Conservation (phyloP, 2,797 vertebrate genomes). For the Miichthys miiuy region DNA sequence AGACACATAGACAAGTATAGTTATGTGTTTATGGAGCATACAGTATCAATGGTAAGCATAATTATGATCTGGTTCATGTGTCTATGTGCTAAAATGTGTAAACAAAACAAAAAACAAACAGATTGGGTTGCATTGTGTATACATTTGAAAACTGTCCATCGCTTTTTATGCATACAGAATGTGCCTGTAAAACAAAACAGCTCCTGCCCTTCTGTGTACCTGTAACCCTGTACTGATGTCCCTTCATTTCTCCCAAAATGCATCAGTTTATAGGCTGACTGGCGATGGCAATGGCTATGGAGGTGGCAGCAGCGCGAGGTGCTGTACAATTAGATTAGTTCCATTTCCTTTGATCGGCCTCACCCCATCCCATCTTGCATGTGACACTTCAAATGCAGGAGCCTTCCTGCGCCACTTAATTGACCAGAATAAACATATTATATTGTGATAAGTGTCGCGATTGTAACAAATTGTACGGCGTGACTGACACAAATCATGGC, state of each 20-base stretch:
- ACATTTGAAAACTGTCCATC: neutral
- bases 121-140: conserved; percentile 7
- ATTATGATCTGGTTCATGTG: conserved; percentile 5
- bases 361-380: conserved; percentile 74
- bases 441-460: conserved; percentile 84
- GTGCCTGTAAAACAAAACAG: conserved; percentile 25
- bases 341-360: conserved; percentile 82
- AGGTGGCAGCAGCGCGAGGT: conserved; percentile 65
- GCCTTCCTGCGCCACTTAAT: conserved; percentile 80
- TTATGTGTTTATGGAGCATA: neutral
- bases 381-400: conserved; percentile 81
- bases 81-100: conserved; percentile 5
- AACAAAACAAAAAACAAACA: neutral
- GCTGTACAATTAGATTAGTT: conserved; percentile 83
- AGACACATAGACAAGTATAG: neutral
- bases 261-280: conserved; percentile 55
- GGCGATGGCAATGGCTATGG: conserved; percentile 32
- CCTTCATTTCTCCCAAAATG: conserved; percentile 55
- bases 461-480: conserved; percentile 84
- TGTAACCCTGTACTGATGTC: conserved; percentile 42
- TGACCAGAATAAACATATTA: conserved; percentile 88
- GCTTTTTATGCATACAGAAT: conserved; percentile 2
- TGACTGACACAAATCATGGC: conserved; percentile 86
- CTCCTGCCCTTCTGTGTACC: conserved; percentile 30
- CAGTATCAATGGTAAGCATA: neutral